Evolutionary conservation across 1,140 invertebrate species (phyloP), one percentile per base, ranked within the genome.

Genomic region (Samia ricini): DNA sequence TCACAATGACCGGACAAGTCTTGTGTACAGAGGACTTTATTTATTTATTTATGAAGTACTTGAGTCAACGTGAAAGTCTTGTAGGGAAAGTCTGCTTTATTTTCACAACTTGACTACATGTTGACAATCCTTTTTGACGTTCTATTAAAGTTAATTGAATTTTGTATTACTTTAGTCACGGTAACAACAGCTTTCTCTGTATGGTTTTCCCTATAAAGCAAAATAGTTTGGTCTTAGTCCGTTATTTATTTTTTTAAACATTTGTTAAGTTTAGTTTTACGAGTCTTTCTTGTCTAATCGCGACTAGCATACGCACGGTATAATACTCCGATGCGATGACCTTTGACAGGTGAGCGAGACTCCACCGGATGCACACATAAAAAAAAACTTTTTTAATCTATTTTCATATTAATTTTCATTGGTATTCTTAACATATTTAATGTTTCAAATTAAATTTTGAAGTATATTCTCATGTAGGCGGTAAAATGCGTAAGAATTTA

Each of bases 1-100:
- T 58, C 59, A 61, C 61, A 64, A 58, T 61, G 58, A 64, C n/a
- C n/a, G 58, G 62, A 64, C 61, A 67, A 60, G 33, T 55, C 56
- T 42, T 50, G 49, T 12, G 33, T 52, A 49, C 26, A 26, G 15
- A 42, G 33, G 51, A 33, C 15, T 49, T 49, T 59, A 55, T 56
- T 67, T 63, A 66, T 42, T 66, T 61, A 61, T 61, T 61, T 42
- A 61, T 49, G 19, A 58, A 10, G 0, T 22, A 21, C 58, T 42
- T 42, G 33, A 15, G 24, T 36, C 50, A 58, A 50, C 58, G 20
- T 52, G 33, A 42, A 15, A 15, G 3, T 42, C 33, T 15, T 42
- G 33, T 42, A 10, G 33, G 33, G n/a, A 12, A n/a, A n/a, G n/a
- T n/a, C 12, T 15, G 33, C 10, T 42, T 42, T 42, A 42, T 42